Base-by-base conservation (phyloP, 1,140 invertebrate species). In the Drosophila triauraria region DNA sequence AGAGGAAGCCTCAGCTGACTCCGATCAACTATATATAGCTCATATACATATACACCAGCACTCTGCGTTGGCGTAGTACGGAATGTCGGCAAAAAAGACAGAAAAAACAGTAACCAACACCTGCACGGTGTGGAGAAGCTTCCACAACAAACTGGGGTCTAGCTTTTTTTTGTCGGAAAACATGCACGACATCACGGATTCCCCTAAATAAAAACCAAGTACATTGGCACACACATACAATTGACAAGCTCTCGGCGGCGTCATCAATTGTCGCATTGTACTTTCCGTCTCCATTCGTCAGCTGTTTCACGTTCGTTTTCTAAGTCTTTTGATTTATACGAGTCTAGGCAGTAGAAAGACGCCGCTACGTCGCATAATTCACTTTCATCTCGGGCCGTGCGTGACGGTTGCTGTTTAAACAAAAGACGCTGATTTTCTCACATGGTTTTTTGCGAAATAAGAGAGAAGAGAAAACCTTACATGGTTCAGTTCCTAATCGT, bases 221-320 rank as follows among this genome's bases (percentile, higher is more conserved):
- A 77, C 51, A 60, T 25, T 72, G n/a, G 40, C 44, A 50, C 50
- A 68, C 20, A 50, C 48, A 27, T 67, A 20, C n/a, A 51, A 50
- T 57, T 56, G 53, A 20, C 42, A 42, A 58, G 50, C 42, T 46
- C 27, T 46, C 27, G 40, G 38, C 30, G 54, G 46, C 69, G 80
- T 80, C 75, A 78, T 69, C 69, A 60, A 71, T 75, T 75, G 82
- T 75, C 69, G 40, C 62, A 68, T 78, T 78, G 53, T 60, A 47
- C 47, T 70, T 78, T 62, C 46, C 61, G 53, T 59, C 56, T 23
- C 35, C 43, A 9, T 56, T 38, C 63, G 44, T 58, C 57, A 47
- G 59, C 53, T 54, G 65, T 77, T 80, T 86, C 82, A 64, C 83
- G 83, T 86, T 86, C 79, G 67, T 87, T 86, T 76, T 63, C 79